Evolutionary conservation across 2,797 vertebrate genomes (phyloP).

Genomic region (Stomatorhinus walkeri): DNA sequence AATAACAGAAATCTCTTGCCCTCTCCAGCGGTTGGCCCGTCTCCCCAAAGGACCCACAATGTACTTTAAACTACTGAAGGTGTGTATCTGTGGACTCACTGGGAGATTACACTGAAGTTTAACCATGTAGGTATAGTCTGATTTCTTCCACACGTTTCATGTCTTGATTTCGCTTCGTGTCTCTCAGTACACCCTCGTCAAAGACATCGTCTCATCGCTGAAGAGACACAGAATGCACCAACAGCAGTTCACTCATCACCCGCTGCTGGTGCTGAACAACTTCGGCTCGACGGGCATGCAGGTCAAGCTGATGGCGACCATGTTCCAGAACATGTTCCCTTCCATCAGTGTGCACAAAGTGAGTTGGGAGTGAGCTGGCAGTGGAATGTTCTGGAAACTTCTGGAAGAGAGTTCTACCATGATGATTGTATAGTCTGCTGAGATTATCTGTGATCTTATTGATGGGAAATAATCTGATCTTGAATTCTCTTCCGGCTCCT

Average conservation of each 20-base stretch:
- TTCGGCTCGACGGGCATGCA: slow-evolving; percentile 83
- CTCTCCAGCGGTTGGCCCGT: slow-evolving; percentile 72
- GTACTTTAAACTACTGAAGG: slow-evolving; percentile 74
- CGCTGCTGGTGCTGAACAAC: slow-evolving; percentile 83
- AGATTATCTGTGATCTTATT: slow-evolving; percentile 45
- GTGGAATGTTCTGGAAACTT: fast-evolving
- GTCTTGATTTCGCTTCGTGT: neutral
- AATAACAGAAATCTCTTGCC: neutral
- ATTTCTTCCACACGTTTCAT: neutral
- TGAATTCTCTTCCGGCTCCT: neutral
- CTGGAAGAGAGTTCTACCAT: slow-evolving; percentile 20
- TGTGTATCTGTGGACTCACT: slow-evolving; percentile 37
- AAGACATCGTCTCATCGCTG: slow-evolving; percentile 79
- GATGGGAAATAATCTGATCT: slow-evolving; percentile 64
- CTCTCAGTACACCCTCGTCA: slow-evolving; percentile 73
- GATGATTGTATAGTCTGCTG: slow-evolving; percentile 69
- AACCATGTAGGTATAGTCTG: neutral
- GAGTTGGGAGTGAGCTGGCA: neutral
- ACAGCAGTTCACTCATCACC: slow-evolving; percentile 82
- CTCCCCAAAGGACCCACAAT: slow-evolving; percentile 83
- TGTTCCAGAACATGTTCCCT: slow-evolving; percentile 92
- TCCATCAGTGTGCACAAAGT: slow-evolving; percentile 90
- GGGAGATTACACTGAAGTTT: neutral
- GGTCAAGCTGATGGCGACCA: slow-evolving; percentile 82
- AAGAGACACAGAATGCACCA: slow-evolving; percentile 88